phyloP scores from a whole-genome alignment of 2,797 vertebrate species.

The Chelonia mydas region DNA sequence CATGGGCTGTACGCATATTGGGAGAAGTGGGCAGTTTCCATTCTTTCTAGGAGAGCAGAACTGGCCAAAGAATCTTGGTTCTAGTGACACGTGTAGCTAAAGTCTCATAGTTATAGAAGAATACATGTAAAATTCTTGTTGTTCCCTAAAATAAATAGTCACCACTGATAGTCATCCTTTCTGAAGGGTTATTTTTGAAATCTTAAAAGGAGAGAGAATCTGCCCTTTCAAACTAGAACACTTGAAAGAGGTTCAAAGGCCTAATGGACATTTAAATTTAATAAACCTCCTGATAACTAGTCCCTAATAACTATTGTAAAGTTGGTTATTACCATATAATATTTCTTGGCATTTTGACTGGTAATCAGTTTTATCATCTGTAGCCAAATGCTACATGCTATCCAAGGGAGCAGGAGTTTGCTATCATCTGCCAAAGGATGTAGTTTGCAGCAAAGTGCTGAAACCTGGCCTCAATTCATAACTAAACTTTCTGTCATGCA shows the following conservation, averaged over 20 bases:
- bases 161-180: background rate
- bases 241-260: background rate
- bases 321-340: background rate
- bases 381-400: background rate
- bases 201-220: background rate
- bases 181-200: background rate
- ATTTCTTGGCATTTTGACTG: background rate
- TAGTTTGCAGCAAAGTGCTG: background rate
- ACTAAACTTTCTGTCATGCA: background rate
- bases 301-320: background rate
- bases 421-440: background rate
- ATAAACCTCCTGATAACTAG: background rate
- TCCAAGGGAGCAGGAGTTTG: background rate
- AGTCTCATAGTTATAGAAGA: background rate
- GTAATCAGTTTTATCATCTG: background rate
- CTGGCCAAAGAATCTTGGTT: background rate
- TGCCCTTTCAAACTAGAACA: background rate
- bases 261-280: background rate
- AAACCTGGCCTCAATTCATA: rapidly evolving
- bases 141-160: background rate
- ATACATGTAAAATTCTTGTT: background rate
- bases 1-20: background rate
- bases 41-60: background rate
- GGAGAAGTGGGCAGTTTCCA: background rate
- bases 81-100: background rate